Conservation (phyloP, 2,888 invertebrate species). For the Cerceris rybyensis region DNA sequence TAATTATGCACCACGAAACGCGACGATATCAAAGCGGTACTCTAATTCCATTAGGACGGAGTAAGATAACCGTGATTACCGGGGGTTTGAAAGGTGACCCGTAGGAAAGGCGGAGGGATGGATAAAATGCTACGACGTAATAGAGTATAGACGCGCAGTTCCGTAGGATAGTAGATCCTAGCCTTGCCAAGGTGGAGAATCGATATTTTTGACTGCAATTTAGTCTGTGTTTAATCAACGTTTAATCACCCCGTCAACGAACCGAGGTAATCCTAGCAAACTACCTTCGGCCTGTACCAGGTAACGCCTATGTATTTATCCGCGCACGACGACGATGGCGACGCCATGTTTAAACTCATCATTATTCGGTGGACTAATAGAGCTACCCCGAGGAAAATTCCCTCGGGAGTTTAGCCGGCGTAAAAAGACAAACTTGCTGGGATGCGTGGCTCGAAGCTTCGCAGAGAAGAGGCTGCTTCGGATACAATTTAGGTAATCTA, state of each 20-base stretch:
- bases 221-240: constrained; percentile 78
- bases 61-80: constrained; percentile 69
- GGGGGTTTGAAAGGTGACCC: constrained; percentile 56
- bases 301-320: constrained; percentile 55
- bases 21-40: constrained; percentile 64
- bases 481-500: constrained; percentile 4
- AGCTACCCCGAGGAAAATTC: constrained; percentile 55
- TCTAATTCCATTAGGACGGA: constrained; percentile 70
- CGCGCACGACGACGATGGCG: constrained; percentile 68
- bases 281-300: constrained; percentile 61
- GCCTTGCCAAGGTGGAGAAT: constrained; percentile 63
- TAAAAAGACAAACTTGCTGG: constrained; percentile 55
- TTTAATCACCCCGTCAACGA: constrained; percentile 78
- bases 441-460: constrained; percentile 20
- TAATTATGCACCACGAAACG: constrained; percentile 61
- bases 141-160: constrained; percentile 26
- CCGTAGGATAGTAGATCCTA: constrained; percentile 2
- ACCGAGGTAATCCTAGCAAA: constrained; percentile 75
- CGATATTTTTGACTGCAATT: constrained; percentile 78
- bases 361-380: constrained; percentile 70
- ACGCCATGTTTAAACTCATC: constrained; percentile 74
- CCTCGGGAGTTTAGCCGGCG: constrained; percentile 41
- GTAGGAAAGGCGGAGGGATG: constrained; percentile 35
- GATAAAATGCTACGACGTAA: constrained; percentile 39
- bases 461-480: constrained; percentile 13